phyloP scores from a whole-genome alignment of 2,113 vertebrate genomes.

The Apus apus region DNA sequence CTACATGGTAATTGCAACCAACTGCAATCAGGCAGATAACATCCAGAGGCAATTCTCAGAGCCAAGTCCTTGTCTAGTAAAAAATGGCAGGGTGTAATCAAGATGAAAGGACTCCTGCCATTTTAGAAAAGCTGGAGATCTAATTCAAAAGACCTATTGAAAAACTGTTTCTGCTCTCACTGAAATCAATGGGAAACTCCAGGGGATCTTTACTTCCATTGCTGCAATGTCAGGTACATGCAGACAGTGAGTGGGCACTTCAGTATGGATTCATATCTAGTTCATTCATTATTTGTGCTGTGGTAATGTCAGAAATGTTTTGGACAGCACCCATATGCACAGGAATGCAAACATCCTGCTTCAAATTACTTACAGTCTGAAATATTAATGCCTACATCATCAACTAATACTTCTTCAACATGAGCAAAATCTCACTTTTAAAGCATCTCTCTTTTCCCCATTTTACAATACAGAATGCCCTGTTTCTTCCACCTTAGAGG shows the following conservation, averaged over 20 bases:
- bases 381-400: slow-evolving; percentile 17
- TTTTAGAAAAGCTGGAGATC: not conserved
- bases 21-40: not conserved
- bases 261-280: not conserved
- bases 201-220: not conserved
- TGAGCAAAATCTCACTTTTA: not conserved
- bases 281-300: not conserved
- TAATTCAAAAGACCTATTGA: not conserved
- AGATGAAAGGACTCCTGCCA: not conserved
- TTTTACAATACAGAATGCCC: not conserved
- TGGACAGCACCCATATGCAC: not conserved
- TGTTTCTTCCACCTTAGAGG: not conserved
- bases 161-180: not conserved
- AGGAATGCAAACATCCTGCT: not conserved
- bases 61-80: not conserved
- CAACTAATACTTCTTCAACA: not conserved
- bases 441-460: not conserved
- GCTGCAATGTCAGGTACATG: not conserved
- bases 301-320: slow-evolving; percentile 4
- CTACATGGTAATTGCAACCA: not conserved
- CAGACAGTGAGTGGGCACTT: not conserved
- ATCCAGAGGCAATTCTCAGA: not conserved
- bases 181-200: not conserved
- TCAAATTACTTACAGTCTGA: not conserved
- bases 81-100: not conserved